phyloP scores from a whole-genome alignment of 1,140 invertebrate species.

The Brachionus manjavacas region DNA sequence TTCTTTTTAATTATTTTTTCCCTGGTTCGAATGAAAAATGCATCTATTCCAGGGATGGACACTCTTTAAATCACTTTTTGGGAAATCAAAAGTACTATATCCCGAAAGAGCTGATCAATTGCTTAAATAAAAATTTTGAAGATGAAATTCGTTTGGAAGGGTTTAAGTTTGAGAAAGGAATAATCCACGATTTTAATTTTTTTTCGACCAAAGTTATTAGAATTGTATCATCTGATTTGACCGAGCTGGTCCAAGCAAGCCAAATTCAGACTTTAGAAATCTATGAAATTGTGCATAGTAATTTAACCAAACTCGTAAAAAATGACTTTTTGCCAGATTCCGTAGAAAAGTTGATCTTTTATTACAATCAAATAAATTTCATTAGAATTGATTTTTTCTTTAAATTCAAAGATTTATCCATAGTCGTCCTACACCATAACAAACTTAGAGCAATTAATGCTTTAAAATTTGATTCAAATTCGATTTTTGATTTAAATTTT shows the following conservation, averaged over 20 bases:
- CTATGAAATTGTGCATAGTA: not conserved
- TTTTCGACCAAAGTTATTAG: not conserved
- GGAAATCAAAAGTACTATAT: not conserved
- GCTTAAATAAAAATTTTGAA: not conserved
- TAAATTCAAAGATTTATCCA: not conserved
- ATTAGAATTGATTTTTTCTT: not conserved
- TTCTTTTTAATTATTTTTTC: too few species aligned
- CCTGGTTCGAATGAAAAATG: too few species aligned
- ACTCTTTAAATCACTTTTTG: not conserved
- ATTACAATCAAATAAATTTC: not conserved
- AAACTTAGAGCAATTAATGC: not conserved
- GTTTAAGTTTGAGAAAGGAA: not conserved
- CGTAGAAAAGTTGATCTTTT: not conserved
- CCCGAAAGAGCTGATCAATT: not conserved
- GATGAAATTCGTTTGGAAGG: not conserved
- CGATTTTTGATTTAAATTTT: not conserved
- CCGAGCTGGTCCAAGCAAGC: not conserved
- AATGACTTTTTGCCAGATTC: not conserved
- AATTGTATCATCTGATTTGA: not conserved
- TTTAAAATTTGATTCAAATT: not conserved
- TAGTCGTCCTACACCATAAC: not conserved
- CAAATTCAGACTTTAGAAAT: not conserved
- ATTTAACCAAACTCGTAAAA: not conserved
- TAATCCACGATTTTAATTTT: not conserved
- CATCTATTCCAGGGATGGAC: too few species aligned